Evolutionary conservation across 92 coral and sea anemone species (phyloP).

Genomic region (Bergia puertoricense): DNA sequence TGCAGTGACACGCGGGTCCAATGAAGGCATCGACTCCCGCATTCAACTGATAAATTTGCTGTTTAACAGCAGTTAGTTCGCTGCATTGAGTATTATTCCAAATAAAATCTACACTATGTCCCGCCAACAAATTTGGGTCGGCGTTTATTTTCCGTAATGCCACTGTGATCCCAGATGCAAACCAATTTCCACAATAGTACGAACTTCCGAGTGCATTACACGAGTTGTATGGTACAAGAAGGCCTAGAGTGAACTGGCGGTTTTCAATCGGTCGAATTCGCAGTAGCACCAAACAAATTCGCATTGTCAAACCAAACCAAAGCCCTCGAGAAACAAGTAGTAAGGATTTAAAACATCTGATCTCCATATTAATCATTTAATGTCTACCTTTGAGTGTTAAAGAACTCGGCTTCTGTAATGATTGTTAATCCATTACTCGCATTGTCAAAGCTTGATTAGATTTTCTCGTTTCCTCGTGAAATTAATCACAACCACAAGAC

Average conservation of each 20-base stretch:
- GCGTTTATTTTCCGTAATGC: conserved; percentile 60
- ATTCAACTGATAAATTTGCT: conserved; percentile 62
- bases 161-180: conserved; percentile 62
- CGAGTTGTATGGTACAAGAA: conserved; percentile 47
- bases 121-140: conserved; percentile 47
- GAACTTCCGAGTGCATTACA: conserved; percentile 31
- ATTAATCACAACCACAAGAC: neutral
- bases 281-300: neutral
- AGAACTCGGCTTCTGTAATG: neutral
- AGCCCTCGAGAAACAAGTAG: neutral
- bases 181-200: conserved; percentile 48
- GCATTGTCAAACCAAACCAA: neutral
- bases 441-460: neutral
- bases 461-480: neutral
- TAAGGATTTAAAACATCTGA: neutral
- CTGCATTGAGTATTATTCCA: conserved; percentile 69
- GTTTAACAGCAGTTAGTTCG: conserved; percentile 53
- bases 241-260: conserved; percentile 46
- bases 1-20: conserved; percentile 70
- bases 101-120: conserved; percentile 52
- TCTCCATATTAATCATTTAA: neutral
- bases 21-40: conserved; percentile 65
- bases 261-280: conserved; percentile 7
- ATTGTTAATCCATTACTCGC: neutral
- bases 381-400: neutral